Conservation (phyloP, 2,797 vertebrate species). For the Poecilia wingei region DNA sequence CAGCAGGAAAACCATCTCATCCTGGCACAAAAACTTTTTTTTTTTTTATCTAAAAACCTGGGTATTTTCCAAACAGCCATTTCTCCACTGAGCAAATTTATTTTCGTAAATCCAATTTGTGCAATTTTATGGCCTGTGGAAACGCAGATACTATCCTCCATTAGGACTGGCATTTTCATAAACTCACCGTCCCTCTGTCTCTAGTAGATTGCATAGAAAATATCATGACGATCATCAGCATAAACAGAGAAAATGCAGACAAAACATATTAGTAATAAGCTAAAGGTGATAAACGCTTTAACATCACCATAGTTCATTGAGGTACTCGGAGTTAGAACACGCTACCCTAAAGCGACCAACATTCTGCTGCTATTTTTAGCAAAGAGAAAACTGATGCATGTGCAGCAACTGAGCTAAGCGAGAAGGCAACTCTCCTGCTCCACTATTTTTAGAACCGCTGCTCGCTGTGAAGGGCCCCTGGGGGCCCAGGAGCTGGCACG, state of each 20-base stretch:
- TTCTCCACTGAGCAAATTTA: too few relatives aligned
- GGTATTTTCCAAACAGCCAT: too few relatives aligned
- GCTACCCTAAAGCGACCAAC: background rate
- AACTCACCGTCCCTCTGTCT: background rate
- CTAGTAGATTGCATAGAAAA: background rate
- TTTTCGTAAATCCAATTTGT: too few relatives aligned
- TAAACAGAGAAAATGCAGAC: background rate
- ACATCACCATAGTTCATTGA: conserved; percentile 11
- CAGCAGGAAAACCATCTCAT: too few relatives aligned
- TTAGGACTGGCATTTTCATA: conserved; percentile 3
- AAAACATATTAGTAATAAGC: background rate
- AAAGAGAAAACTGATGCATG: conserved; percentile 10
- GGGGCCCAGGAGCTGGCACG: conserved; percentile 54
- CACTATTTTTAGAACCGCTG: conserved; percentile 66
- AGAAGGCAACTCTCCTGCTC: conserved; percentile 38
- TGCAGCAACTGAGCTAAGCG: conserved; percentile 37
- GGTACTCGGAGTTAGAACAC: background rate
- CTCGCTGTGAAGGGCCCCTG: conserved; percentile 31
- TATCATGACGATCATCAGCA: background rate
- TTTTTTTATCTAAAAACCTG: too few relatives aligned
- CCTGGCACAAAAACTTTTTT: too few relatives aligned
- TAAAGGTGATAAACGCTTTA: background rate
- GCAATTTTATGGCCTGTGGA: too few relatives aligned
- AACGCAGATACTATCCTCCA: background rate
- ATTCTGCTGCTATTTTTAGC: conserved; percentile 24